A percentile compares a stretch with the other conserved stretches of the same genome.
These are phyloP conservation scores for Listronotus bonariensis DNA, from an alignment of 1,140 invertebrate species.

Conservation along the genomic window DNA sequence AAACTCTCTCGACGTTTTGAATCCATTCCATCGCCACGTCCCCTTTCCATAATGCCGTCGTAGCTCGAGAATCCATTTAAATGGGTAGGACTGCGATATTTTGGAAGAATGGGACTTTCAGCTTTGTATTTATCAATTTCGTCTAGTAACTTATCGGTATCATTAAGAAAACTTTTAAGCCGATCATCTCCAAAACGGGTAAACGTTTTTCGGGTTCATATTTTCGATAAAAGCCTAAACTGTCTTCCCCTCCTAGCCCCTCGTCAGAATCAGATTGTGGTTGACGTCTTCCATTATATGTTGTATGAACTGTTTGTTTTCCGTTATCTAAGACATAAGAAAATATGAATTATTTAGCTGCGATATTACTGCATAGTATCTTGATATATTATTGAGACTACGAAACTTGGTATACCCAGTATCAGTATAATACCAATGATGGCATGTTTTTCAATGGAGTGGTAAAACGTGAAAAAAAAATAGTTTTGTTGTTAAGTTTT, in stretches of 20 bases:
- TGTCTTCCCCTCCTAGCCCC: conserved; percentile 70
- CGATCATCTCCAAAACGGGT: conserved; percentile 46
- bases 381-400: too few species aligned
- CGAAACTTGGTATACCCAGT: too few species aligned
- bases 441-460: too few species aligned
- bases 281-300: conserved; percentile 57
- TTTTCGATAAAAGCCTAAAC: conserved; percentile 44
- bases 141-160: conserved; percentile 32
- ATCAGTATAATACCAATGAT: too few species aligned
- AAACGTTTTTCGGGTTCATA: conserved; percentile 35
- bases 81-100: conserved; percentile 43
- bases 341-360: neutral
- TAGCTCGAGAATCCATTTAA: conserved; percentile 54
- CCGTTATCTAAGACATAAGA: conserved; percentile 9
- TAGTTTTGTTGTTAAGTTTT: too few species aligned
- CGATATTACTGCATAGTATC: too few species aligned
- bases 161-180: conserved; percentile 24
- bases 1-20: conserved; percentile 61
- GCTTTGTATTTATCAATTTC: conserved; percentile 44
- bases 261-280: conserved; percentile 74
- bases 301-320: conserved; percentile 63
- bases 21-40: conserved; percentile 70
- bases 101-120: conserved; percentile 51
- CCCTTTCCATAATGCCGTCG: conserved; percentile 51
- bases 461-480: too few species aligned